Evolutionary conservation across 53 echinoderm and acorn worm genomes (phyloP), one percentile per base, ranked within the genome.

Genomic region (Patiria pectinifera): DNA sequence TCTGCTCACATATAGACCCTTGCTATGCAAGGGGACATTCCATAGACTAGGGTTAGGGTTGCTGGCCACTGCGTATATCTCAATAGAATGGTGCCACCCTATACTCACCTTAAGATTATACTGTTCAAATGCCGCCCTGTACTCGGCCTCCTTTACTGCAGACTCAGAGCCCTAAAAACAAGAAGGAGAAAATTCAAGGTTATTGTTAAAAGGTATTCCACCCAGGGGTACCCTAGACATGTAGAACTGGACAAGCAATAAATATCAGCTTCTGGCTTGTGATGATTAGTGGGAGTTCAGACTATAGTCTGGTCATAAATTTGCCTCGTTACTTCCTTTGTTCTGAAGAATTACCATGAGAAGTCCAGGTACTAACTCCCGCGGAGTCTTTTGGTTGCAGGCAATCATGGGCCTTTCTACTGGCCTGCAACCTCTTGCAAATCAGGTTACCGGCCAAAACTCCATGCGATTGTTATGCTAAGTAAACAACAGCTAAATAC

Each of bases 21-120:
- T 35, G 35, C 35, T 35, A 1, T 35, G 35, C 35, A 35, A 0
- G 35, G 35, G 35, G 35, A 35, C 35, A 35, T 35, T 35, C 35
- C 35, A 35, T 35, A 35, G 35, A 35, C 35, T 35, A 35, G 35
- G 35, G 35, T 35, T 0, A 35, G 35, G 35, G 35, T 35, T 1
- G 35, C 35, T 35, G 35, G 35, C 35, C 1, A 60, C 60, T 60
- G 60, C 60, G 9, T 12, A 60, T 60, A 12, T 60, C 12, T 12
- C 60, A 11, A 60, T 60, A 11, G 60, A 60, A 60, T 12, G 60
- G 60, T 12, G 12, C 9, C 9, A 0, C 9, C 9, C 60, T 12
- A 66, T 10, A 14, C 84, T 93, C 92, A 99, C 99, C 96, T 99
- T 99, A 44, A 97, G 94, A 82, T 97, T 97, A 86, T 99, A 99